Base-by-base conservation (phyloP, 2,797 vertebrate genomes). In the Danio albolineatus region DNA sequence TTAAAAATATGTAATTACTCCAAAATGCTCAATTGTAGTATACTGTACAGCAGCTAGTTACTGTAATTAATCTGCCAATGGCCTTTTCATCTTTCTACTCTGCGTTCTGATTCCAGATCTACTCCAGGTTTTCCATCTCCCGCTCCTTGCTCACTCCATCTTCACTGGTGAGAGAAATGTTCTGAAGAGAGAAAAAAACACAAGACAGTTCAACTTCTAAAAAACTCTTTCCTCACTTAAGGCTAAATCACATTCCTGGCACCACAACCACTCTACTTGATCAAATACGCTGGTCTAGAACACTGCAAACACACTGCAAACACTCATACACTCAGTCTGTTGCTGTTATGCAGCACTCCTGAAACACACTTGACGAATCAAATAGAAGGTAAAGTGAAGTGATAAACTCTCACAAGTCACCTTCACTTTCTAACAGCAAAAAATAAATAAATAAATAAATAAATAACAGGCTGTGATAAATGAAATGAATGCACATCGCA, bases 231-330 rank as follows among this genome's bases (percentile, higher is more conserved):
- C 41, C 62, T 65, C 17, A 44, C 17, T 65, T 46, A 46, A 46
- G 62, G 17, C 43, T 21, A 65, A 65, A 38, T 43, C 21, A 51
- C 28, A 69, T 69, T 71, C 49, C 51, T 54, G 38, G 38, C 51
- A 56, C 51, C 3, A 13, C 51, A 17, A 54, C 10, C n/a, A 54
- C 49, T 71, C 67, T 6, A 10, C 66, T 36, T 5, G n/a, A 51
- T 41, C 38, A 56, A 17, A 56, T 71, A 43, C 51, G 41, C 7
- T 71, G 38, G 53, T 71, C 69, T 54, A 12, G 12, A 71, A 71
- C 38, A 46, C 51, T 43, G 38, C 39, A 71, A 43, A 43, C 69
- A 10, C 16, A 53, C 16, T 51, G 16, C 69, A 69, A 16, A 0
- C 8, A 69, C 46, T 39, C 21, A 43, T 43, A 21, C 17, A 71